Base-by-base conservation (phyloP, 2,113 vertebrate genomes). In the Origma solitaria region DNA sequence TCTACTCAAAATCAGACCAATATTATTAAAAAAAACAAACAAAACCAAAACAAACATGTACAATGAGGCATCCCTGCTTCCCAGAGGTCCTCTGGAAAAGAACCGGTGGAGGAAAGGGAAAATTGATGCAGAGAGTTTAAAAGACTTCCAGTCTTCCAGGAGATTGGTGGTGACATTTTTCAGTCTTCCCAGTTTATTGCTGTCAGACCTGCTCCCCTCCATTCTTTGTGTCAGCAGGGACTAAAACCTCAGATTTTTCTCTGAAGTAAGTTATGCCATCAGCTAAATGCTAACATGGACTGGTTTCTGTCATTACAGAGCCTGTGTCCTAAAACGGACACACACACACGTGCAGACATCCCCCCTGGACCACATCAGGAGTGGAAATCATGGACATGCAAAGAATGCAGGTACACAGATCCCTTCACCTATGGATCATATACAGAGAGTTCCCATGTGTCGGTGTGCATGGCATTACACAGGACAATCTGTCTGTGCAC, bases 391-490 rank as follows among this genome's bases (percentile, higher is more conserved):
- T 2, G 15, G 31, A 12, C 8, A 8, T 7, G 10, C 9, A 73
- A 45, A 86, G 13, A 30, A 27, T 7, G 9, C 11, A 3, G 1
- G 6, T 22, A 17, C 9, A 31, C 5, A 53, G 40, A 76, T 24
- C 8, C 3, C 27, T 65, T 40, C 19, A 22, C 7, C 58, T 28
- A 1, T 13, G 53, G 44, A 80, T 27, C 15, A 20, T 0, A 0
- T n/a, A 7, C 20, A 20, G 45, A 65, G 10, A 25, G 72, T 72
- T 64, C 61, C 50, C 45, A 23, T 1, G 23, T 40, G 30, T 23
- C 64, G 51, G 10, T 16, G 24, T 28, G 19, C 33, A 37, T 3
- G 7, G 30, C 13, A 10, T 30, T 42, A 15, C 35, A 44, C 18
- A 38, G 42, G n/a, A 33, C 22, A 72, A 14, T 24, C 18, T 44